Conservation (phyloP, 2,113 vertebrate genomes). For the Sakesphorus luctuosus region DNA sequence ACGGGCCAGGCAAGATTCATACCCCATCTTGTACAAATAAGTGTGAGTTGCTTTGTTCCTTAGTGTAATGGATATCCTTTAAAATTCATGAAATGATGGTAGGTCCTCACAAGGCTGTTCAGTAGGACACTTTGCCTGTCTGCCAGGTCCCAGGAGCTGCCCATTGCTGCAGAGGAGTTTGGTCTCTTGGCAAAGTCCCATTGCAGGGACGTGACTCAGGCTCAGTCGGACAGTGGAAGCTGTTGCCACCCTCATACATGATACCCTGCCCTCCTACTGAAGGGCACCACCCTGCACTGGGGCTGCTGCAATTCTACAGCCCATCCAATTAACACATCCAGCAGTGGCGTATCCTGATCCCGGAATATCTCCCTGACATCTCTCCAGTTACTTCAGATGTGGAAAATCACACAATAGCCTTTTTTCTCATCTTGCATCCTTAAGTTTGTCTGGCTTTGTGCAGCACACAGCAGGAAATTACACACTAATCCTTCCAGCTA, state of each 20-base stretch:
- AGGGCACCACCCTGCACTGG: background rate
- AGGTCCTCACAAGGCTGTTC: background rate
- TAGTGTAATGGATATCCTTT: background rate
- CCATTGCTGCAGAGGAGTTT: background rate
- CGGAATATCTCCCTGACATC: background rate
- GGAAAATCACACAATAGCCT: background rate
- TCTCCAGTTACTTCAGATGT: background rate
- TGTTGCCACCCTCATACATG: background rate
- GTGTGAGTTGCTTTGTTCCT: fast-evolving
- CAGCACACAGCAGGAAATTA: background rate
- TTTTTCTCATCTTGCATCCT: background rate
- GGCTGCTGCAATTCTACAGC: background rate
- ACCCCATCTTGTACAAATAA: background rate
- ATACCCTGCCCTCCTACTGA: background rate
- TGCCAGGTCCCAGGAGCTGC: background rate
- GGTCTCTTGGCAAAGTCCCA: background rate
- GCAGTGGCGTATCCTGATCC: background rate
- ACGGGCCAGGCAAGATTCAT: background rate
- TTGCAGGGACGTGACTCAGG: background rate
- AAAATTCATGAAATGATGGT: background rate
- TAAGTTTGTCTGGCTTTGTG: background rate
- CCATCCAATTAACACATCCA: background rate
- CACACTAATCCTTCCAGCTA: background rate
- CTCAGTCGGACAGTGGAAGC: background rate
- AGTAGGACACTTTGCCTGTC: background rate